Percentiles rank a stretch among this genome's conserved stretches.
phyloP scores from a whole-genome alignment of 2,797 vertebrate species.

The Sarcophilus harrisii region DNA sequence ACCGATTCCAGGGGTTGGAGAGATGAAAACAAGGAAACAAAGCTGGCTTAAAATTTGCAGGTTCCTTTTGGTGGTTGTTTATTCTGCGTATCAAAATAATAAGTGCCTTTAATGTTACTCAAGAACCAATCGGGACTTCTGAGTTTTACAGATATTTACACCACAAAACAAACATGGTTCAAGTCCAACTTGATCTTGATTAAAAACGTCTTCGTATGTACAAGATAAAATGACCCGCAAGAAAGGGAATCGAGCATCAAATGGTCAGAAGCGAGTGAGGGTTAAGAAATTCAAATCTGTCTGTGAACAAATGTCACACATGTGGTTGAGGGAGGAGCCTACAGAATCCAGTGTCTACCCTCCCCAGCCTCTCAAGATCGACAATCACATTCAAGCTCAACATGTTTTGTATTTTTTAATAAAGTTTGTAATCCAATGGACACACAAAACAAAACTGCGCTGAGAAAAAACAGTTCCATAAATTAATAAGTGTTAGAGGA shows the following conservation, averaged over 20 bases:
- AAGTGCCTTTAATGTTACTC: conserved; percentile 91
- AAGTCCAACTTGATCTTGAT: conserved; percentile 65
- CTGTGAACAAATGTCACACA: not conserved
- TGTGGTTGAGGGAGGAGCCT: no score
- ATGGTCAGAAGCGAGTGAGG: not conserved
- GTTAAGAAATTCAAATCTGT: not conserved
- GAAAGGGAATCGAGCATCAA: not conserved
- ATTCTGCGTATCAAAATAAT: conserved; percentile 85
- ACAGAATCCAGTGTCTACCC: not conserved
- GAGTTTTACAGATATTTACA: conserved; percentile 85
- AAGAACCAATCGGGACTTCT: conserved; percentile 80
- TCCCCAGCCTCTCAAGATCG: not conserved
- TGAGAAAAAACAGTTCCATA: conserved; percentile 88
- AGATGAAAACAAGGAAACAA: not conserved
- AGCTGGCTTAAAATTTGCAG: not conserved
- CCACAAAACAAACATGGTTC: conserved; percentile 83
- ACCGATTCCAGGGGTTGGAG: not conserved
- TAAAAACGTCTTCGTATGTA: rapidly evolving
- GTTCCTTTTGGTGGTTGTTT: conserved; percentile 34
- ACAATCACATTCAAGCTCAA: conserved; percentile 71
- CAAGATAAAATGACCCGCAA: not conserved
- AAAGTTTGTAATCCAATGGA: conserved; percentile 96
- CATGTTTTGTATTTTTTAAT: conserved; percentile 91
- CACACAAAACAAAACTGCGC: conserved; percentile 88
- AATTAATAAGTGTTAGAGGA: conserved; percentile 88